phyloP scores from a whole-genome alignment of 2,888 invertebrate genomes.

The Euphydryas editha region DNA sequence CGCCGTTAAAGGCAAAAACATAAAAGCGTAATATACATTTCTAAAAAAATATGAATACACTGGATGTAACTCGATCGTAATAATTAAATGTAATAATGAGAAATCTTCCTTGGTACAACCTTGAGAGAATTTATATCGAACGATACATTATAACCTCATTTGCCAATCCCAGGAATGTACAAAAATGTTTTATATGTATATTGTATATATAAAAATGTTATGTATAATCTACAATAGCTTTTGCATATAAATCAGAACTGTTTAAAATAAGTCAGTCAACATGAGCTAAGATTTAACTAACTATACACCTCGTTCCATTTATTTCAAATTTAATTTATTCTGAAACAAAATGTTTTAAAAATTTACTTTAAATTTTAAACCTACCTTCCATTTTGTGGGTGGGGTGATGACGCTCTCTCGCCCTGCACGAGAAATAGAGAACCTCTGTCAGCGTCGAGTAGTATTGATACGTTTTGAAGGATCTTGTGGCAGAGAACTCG shows the following conservation, averaged over 20 bases:
- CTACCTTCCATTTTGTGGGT: constrained; percentile 78
- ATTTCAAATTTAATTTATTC: too few species aligned
- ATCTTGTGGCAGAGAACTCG: constrained; percentile 97
- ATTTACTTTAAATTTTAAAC: constrained; percentile 32
- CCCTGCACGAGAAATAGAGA: constrained; percentile 95
- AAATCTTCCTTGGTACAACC: not conserved
- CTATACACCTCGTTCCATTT: too few species aligned
- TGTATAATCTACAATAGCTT: too few species aligned
- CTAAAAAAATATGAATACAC: constrained; percentile 1
- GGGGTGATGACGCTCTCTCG: constrained; percentile 70
- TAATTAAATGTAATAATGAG: not conserved
- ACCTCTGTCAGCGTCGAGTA: constrained; percentile 95
- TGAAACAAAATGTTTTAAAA: not conserved
- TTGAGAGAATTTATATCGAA: not conserved
- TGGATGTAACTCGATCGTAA: not conserved
- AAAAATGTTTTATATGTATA: not conserved
- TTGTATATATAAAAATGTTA: too few species aligned
- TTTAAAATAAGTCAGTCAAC: too few species aligned
- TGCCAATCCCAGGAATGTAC: not conserved
- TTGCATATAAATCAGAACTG: too few species aligned
- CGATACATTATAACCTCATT: not conserved
- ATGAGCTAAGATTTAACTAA: too few species aligned
- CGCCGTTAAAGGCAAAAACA: not conserved
- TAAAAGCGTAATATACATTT: not conserved
- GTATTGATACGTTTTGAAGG: constrained; percentile 95